These are phyloP conservation scores for Apamea sordens DNA, from an alignment of 2,888 invertebrate species.

Conservation along the genomic window DNA sequence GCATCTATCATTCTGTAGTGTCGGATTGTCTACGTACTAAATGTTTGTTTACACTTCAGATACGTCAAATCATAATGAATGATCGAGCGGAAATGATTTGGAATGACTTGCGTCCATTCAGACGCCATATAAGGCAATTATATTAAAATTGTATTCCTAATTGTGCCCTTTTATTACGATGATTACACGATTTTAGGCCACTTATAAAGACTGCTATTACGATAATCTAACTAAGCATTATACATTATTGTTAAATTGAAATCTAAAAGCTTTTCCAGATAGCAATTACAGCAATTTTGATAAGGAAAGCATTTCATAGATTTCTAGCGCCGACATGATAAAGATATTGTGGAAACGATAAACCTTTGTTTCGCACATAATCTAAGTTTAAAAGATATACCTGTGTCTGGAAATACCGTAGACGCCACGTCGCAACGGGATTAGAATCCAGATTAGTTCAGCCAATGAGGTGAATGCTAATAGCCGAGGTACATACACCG, in stretches of 20 bases:
- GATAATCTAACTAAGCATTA: slow-evolving; percentile 57
- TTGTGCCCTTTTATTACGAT: slow-evolving; percentile 60
- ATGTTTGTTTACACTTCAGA: slow-evolving; percentile 54
- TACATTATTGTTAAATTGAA: slow-evolving; percentile 44
- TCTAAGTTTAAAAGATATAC: slow-evolving; percentile 71
- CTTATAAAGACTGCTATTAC: slow-evolving; percentile 52
- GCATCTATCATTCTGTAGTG: slow-evolving; percentile 58
- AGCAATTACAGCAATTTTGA: slow-evolving; percentile 47
- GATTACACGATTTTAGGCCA: slow-evolving; percentile 53
- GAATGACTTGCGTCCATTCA: slow-evolving; percentile 54
- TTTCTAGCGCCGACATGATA: slow-evolving; percentile 37
- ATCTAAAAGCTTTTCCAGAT: slow-evolving; percentile 56
- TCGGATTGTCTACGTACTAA: slow-evolving; percentile 48
- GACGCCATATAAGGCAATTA: slow-evolving; percentile 65
- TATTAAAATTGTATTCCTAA: slow-evolving; percentile 65
- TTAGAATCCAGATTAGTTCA: slow-evolving; percentile 86
- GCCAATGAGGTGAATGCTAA: slow-evolving; percentile 81
- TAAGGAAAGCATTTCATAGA: slow-evolving; percentile 51
- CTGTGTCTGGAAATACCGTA: slow-evolving; percentile 79
- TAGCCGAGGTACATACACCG: slow-evolving; percentile 59
- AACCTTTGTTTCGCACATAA: slow-evolving; percentile 70
- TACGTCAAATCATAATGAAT: slow-evolving; percentile 72
- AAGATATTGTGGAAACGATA: slow-evolving; percentile 59
- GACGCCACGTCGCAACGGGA: slow-evolving; percentile 79
- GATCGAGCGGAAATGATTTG: slow-evolving; percentile 73